Evolutionary conservation across 2,797 vertebrate species (phyloP), one percentile per base, ranked within the genome.

Genomic region (Chaetodon trifasciatus): DNA sequence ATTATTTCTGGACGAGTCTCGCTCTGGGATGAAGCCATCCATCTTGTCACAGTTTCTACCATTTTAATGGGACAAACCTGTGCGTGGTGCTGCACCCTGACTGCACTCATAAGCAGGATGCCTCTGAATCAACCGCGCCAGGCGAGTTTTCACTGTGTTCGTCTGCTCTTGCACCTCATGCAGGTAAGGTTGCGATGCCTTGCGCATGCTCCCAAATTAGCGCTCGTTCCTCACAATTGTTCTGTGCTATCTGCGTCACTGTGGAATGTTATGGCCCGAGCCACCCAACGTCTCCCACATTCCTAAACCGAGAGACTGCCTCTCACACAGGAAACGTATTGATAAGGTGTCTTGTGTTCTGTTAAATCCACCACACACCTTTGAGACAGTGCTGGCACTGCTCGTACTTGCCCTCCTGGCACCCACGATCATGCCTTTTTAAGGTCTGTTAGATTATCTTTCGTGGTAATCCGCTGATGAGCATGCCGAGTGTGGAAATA

Each of bases 401-500:
- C 47, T 66, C 1, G 8, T 52, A 64, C 47, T 50, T 19, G 21
- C 76, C 72, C 71, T 78, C 47, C 76, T 64, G 57, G 76, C 81
- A 57, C 70, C 53, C 62, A 61, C 55, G 0, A 46, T 61, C 16
- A 6, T 56, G 73, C 49, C 46, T 71, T 79, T 81, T 79, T 60
- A 64, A 83, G 82, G 61, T 76, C 69, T 70, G 64, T 63, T 49
- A 70, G 67, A 85, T 91, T 65, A 79, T 84, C 65, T 70, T 83
- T 78, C 67, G 65, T 52, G 39, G 70, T 85, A 87, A 90, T 89
- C 79, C 67, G 32, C 71, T 78, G 84, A 84, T 70, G 76, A 56
- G 76, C 74, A 76, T 71, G 78, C 63, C 71, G 72, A 68, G 66
- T 72, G 77, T 85, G 68, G 86, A 90, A 89, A 86, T 72, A 72